Base-by-base conservation (phyloP, 2,113 vertebrate species). In the Bos indicus region DNA sequence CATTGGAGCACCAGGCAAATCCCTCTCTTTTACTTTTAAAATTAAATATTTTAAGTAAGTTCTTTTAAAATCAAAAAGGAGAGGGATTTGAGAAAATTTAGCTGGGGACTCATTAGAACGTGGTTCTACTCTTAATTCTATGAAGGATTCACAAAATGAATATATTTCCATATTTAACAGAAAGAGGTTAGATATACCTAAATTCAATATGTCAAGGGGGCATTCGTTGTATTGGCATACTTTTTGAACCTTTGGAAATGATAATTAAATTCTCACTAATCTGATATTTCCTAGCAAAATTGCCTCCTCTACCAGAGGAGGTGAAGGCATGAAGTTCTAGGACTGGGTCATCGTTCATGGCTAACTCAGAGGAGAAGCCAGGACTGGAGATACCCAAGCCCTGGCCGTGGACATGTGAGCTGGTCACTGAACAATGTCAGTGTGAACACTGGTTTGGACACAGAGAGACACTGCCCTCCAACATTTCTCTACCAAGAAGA, bases 231-330 rank as follows among this genome's bases (percentile, higher is more conserved):
- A 71, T 26, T 52, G 23, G 2, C 57, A 19, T 59, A 81, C 80
- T 94, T 88, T 64, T 30, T 14, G 60, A 91, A 95, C 14, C 46
- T 91, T n/a, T 91, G 43, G 86, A 96, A 96, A 91, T 90, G 89
- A 36, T 78, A 71, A 90, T 83, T n/a, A 80, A 78, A 83, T 91
- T 74, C 23, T 85, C 26, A n/a, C 56, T 83, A 60, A 89, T 92
- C 59, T 91, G 74, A 2, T 91, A 51, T 86, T 94, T 91, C 88
- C 90, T 91, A 59, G 48, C 23, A 67, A 94, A 88, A 51, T 52
- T 14, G 25, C 40, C 67, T 67, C 71, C 62, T 81, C 48, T 28
- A 74, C 60, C 57, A 30, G 40, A 12, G 33, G 62, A 91, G 59
- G 74, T 28, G 28, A 90, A 62, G 59, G 19, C n/a, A 6, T 71